Evolutionary conservation across 1,140 invertebrate species (phyloP), one percentile per base, ranked within the genome.

Genomic region (Diorhabda carinulata): DNA sequence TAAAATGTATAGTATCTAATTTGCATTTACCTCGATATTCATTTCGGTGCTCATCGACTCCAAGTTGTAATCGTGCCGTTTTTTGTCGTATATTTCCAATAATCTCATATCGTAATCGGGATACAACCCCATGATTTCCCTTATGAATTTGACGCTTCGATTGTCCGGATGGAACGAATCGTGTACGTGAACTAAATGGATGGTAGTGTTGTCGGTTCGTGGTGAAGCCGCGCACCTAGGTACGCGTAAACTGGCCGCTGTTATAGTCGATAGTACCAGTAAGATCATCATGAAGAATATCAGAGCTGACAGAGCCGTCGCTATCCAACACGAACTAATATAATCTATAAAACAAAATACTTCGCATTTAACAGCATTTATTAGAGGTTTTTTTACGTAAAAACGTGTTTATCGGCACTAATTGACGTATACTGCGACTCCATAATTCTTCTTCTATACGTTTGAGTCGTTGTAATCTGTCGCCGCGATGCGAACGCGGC

Each of bases 121-220:
- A 52, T 64, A 63, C 5, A 52, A 61, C 42, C 68, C 6, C n/a
- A 65, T 56, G 6, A 79, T 77, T 59, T 73, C 65, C 68, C 76
- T 68, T 40, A 79, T 42, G 58, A 73, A 56, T 8, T 73, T 64
- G 3, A 78, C 58, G 60, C 77, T 70, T 3, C 71, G 59, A 63
- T 68, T 61, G n/a, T 66, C 63, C 77, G 76, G 78, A 6, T 71
- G 56, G 25, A 57, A 42, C 4, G 67, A 47, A 5, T 64, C 62
- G 64, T 78, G 77, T 2, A 78, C 65, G 66, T 78, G 77, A 3
- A 79, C 74, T 47, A 79, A 67, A 64, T 77, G 75, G 9, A 79
- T 74, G n/a, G 74, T 75, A 5, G 64, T 62, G 68, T 77, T 77
- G 64, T 63, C 68, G 2, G 74, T 42, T 44, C 72, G 58, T 7